Base-by-base conservation (phyloP, 2,113 vertebrate genomes). In the Pica pica region DNA sequence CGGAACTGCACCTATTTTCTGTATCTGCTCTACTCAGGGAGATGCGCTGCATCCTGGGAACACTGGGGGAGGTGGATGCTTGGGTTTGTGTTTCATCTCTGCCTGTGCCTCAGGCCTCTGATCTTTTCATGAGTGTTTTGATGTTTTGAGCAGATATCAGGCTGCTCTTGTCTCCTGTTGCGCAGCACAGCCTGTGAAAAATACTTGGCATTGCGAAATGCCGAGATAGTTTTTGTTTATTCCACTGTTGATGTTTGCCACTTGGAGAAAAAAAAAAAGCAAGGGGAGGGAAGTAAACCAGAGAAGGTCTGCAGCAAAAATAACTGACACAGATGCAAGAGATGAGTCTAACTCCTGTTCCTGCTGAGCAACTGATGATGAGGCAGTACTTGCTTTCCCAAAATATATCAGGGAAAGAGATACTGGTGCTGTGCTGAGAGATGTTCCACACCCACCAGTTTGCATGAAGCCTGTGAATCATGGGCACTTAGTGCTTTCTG, bases 311-410 rank as follows among this genome's bases (percentile, higher is more conserved):
- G 42, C 21, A 37, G 70, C 84, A 60, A 92, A 89, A 93, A 89
- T 93, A 96, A 90, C 93, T 90, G 93, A 69, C 91, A 93, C 61
- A 73, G 74, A 90, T 94, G 93, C 67, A 39, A 41, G 82, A 46
- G 64, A 71, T 78, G 86, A 93, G 56, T 67, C 64, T 37, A 46
- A 56, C 75, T 96, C 13, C 71, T 81, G 59, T 90, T 93, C 67
- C 85, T 96, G 94, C 95, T 96, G 95, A 96, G 89, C 93, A 96
- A 97, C 93, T 79, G 81, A 53, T 96, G 95, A 95, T 89, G 61
- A 94, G 74, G 91, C 94, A 94, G 53, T 42, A 65, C 74, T 94
- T 55, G 75, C 63, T 77, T 95, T 90, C 94, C 87, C 39, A 77
- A 95, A 95, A 96, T 95, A 91, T 13, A 55, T 30, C 78, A 16